Evolutionary conservation across 2,888 invertebrate genomes (phyloP).

Genomic region (Bugula neritina): DNA sequence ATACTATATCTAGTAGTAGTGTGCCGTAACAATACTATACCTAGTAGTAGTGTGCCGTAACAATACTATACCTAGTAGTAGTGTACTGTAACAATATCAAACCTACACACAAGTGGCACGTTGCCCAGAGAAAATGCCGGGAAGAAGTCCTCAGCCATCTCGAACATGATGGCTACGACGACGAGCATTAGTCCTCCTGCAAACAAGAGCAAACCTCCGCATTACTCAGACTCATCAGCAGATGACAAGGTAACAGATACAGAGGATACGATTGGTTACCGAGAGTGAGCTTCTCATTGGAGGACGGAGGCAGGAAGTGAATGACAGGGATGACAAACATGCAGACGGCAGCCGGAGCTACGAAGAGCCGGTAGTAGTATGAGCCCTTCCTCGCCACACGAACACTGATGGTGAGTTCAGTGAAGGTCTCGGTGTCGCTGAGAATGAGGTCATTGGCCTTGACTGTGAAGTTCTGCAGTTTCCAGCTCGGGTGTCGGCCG

Average conservation of each 20-base stretch:
- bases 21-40: background rate
- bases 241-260: no score
- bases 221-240: no score
- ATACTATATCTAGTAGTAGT: background rate
- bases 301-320: constrained; percentile 19
- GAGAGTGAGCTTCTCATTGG: constrained; percentile 25
- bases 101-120: constrained; percentile 21
- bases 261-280: no score
- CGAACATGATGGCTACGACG: constrained; percentile 13
- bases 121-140: constrained; percentile 8
- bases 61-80: background rate
- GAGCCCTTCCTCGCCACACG: background rate
- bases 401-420: background rate
- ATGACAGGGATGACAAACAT: constrained; percentile 24
- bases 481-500: background rate
- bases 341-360: constrained; percentile 24
- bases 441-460: background rate
- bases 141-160: constrained; percentile 26
- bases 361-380: constrained; percentile 27
- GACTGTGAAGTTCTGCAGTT: background rate
- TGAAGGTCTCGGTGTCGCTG: background rate
- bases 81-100: background rate
- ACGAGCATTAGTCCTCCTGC: constrained; percentile 24
- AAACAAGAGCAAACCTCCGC: no score
- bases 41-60: background rate